Base-by-base conservation (phyloP, 2,888 invertebrate genomes). In the Epistrophe eligans region DNA sequence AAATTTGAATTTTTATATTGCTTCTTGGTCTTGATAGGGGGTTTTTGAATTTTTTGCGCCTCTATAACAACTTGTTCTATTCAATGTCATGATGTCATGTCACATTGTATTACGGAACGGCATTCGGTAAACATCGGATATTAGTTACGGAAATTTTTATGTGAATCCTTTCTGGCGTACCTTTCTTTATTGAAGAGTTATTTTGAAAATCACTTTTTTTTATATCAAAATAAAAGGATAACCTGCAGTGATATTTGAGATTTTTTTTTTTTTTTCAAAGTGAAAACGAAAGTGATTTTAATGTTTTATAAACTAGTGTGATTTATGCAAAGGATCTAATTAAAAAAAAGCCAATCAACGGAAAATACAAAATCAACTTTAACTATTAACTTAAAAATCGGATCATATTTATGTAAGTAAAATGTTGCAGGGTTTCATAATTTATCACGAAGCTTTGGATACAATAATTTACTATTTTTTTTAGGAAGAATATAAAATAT, bases 41-140 rank as follows among this genome's bases (percentile, higher is more conserved):
- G 58, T 52, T 55, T 32, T 35, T 28, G 38, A 45, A 2, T 32
- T n/a, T 32, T 48, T 24, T 57, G 13, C 19, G 52, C 67, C 32
- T 8, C 73, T 38, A 74, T 40, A 55, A 24, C 52, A 83, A 57
- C 50, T 66, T 87, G 58, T 67, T 79, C 79, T 76, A 87, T 50
- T 87, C 71, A 79, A 82, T 62, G 79, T 72, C 81, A 73, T 77
- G 64, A 72, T 77, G 83, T 55, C 71, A 73, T 72, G 64, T 88
- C 62, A 77, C 88, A 88, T 88, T 88, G 77, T 84, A 79, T 80
- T 80, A 35, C 79, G 72, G 84, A 88, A 88, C 88, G 84, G 88
- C 88, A 73, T 64, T 79, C 88, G 84, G 77, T 88, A 84, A 88
- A 84, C 84, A 88, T 77, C 88, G 88, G 87, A 79, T 79, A 83